Conservation (phyloP, 2,888 invertebrate genomes). For the Drosophila rubida region DNA sequence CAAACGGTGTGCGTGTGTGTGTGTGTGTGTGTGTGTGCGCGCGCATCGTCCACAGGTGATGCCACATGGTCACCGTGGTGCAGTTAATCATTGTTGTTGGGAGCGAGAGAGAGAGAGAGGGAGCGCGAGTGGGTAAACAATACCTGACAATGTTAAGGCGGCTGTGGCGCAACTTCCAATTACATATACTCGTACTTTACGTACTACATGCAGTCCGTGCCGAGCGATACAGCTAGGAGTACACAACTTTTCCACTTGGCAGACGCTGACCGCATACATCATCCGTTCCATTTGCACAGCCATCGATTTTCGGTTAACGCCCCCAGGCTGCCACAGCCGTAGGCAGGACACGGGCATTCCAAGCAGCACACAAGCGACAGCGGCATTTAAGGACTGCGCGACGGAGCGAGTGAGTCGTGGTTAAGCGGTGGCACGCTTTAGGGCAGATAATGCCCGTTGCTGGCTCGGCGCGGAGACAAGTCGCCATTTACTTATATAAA, state of each 20-base stretch:
- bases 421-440: conserved; percentile 77
- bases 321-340: conserved; percentile 52
- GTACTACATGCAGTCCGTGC: background rate
- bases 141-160: conserved; percentile 44
- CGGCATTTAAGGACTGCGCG: background rate
- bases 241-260: conserved; percentile 68
- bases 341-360: conserved; percentile 48
- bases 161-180: conserved; percentile 70
- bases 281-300: conserved; percentile 84
- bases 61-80: conserved; percentile 53
- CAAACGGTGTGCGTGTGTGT: background rate
- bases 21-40: conserved; percentile 28
- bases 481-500: conserved; percentile 35
- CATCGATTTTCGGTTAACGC: conserved; percentile 82
- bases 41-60: conserved; percentile 78
- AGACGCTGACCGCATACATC: conserved; percentile 75
- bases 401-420: conserved; percentile 67
- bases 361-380: conserved; percentile 65
- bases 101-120: conserved; percentile 42
- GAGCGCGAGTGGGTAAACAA: conserved; percentile 70
- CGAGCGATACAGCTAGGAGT: conserved; percentile 38
- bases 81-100: conserved; percentile 82
- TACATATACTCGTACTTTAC: conserved; percentile 51
- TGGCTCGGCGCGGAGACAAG: conserved; percentile 8
- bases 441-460: conserved; percentile 73